Base-by-base conservation (phyloP, 2,797 vertebrate species). In the Antennarius maculatus region DNA sequence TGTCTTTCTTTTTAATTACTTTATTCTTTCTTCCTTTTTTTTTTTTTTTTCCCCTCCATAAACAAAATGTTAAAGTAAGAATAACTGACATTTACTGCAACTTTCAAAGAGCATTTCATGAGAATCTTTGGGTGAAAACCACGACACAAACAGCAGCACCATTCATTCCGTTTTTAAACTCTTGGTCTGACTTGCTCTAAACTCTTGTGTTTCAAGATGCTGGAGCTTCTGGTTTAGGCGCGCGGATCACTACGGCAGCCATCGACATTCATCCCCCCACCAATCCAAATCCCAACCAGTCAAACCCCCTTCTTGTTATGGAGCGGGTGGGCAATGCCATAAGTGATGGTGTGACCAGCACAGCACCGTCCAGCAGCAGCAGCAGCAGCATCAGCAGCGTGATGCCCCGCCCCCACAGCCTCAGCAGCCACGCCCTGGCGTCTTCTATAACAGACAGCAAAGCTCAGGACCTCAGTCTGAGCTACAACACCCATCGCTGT, bases 231-330 rank as follows among this genome's bases (percentile, higher is more conserved):
- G 94, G 93, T 16, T 87, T 93, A 0, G 93, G 93, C 2, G 72
- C 91, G 34, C 94, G 94, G 0, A 48, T 98, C 87, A 99, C 97
- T 69, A 98, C 95, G 0, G 90, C 97, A 0, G 95, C 96, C 87
- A 98, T 99, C 1, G 97, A 99, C 0, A 82, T 99, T 76, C 97
- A 99, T 90, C 92, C 94, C 55, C 95, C 91, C 76, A 95, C 94
- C 80, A 88, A 83, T 68, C 83, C 88, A 34, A 90, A 87, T 77
- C 91, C 84, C 51, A 51, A 68, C 61, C 89, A 86, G 76, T 81
- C 85, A 4, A 90, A 86, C 76, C 54, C 82, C 0, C 67, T 86
- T 83, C 82, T 90, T 0, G 68, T 77, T 0, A 70, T 91, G 45
- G 91, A 95, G 74, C 92, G 90, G 60, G 84, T 89, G 0, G 92